Percentiles rank a stretch among this genome's conserved stretches.
Evolutionary conservation across 2,888 invertebrate genomes (phyloP).

Genomic region (Mechanitis mazaeus): DNA sequence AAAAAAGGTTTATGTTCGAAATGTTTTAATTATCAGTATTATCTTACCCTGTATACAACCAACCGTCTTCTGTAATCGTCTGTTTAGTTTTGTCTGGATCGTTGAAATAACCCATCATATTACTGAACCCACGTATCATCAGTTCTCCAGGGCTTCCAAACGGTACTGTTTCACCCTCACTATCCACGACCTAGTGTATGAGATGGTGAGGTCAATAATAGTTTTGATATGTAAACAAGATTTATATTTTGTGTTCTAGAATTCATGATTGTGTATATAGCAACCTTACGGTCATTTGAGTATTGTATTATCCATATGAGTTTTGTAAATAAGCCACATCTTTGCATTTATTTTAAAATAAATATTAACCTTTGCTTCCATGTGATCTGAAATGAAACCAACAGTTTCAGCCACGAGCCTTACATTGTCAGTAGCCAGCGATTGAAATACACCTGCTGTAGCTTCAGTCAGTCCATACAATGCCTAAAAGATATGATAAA

Average conservation of each 20-base stretch:
- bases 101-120: conserved; percentile 88
- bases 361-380: conserved; percentile 74
- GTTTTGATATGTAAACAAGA: too few species aligned
- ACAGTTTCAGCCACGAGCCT: conserved; percentile 76
- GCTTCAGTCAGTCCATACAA: conserved; percentile 80
- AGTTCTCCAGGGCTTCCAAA: conserved; percentile 86
- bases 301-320: not conserved
- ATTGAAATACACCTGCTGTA: conserved; percentile 77
- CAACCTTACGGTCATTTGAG: not conserved
- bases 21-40: not conserved
- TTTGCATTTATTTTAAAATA: not conserved
- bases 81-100: conserved; percentile 85
- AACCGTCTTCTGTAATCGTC: conserved; percentile 80
- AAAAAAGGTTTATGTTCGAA: too few species aligned
- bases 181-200: conserved; percentile 78
- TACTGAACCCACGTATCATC: conserved; percentile 82
- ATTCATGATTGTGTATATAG: too few species aligned
- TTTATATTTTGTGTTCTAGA: too few species aligned
- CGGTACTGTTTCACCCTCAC: conserved; percentile 79
- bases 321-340: not conserved
- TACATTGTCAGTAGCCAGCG: conserved; percentile 64
- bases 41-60: conserved; percentile 86
- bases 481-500: conserved; percentile 50
- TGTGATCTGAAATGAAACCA: conserved; percentile 77
- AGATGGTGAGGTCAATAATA: not conserved